Evolutionary conservation across 1,140 invertebrate genomes (phyloP), one percentile per base, ranked within the genome.

Genomic region (Venturia canescens): DNA sequence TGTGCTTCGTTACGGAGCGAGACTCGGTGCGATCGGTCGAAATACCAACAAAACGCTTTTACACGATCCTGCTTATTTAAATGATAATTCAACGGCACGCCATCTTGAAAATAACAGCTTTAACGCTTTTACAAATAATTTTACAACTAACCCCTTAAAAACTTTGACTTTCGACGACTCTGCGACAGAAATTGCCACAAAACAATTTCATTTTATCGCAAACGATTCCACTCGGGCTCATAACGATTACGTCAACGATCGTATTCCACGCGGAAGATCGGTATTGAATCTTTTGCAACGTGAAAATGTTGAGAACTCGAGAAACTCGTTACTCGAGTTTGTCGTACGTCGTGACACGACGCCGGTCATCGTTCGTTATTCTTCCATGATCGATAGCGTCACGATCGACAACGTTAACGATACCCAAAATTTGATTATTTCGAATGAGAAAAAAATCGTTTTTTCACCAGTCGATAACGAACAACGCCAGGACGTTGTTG

Each of bases 291-390:
- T 86, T 29, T 75, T 82, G 6, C 85, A 85, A 44, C 75, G 75
- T 15, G 89, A 90, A 60, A 84, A 74, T 7, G 88, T 89, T 82
- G 85, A 91, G 21, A 91, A 90, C 78, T 88, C 82, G n/a, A 80
- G 86, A 0, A 89, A 90, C 75, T 90, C 84, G 0, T 27, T 87
- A n/a, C 80, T 83, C 66, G 89, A 90, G 53, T 50, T 78, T 21
- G 60, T 77, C 21, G 60, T 23, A 5, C 29, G 31, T 44, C 29
- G 31, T 26, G 75, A 77, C 26, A 26, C 75, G 57, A 77, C 75
- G 26, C 80, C 82, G n/a, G 77, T 81, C 13, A 81, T 81, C 18
- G 76, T 83, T 44, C 75, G 80, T 71, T 83, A 81, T 48, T 77
- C 78, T 9, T 67, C 34, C 18, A 21, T 63, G 29, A 29, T 21